Evolutionary conservation across 30 jellyfish, hydroid and myxozoan species (phyloP), one percentile per base, ranked within the genome.

Genomic region (Turritopsis rubra): DNA sequence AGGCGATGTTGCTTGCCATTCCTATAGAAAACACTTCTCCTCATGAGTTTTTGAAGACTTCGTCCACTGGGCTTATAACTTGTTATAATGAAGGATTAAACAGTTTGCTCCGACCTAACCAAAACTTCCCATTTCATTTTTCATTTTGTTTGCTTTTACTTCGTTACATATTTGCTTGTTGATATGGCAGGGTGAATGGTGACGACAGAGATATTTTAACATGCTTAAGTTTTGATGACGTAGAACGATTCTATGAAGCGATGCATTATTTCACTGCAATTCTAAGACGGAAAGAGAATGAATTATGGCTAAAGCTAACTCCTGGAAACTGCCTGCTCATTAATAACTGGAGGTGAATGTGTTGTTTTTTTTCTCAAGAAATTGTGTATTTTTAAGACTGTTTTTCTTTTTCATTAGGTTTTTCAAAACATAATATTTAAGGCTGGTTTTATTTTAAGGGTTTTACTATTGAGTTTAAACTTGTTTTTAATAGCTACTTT

Each of bases 281-380:
- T 21, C 66, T 89, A 8, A 83, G 87, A 22, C 73, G 75, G 21
- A 81, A 87, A 21, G 54, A 79, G 21, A 84, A 89, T 24, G 94
- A 89, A 71, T 70, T 83, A 18, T 30, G 71, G 21, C 82, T 90
- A 16, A 86, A 78, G 71, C 90, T 87, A 23, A 72, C 72, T 70
- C 97, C 97, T 1, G 97, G 97, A 75, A 86, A 92, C 66, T 86
- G 89, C 17, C 86, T 85, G 16, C 22, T 90, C 9, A 75, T 90
- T 29, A 89, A 90, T 70, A 90, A 90, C 71, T 90, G 97, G 97
- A 90, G 97, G 97, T 86, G 66, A 72, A 27, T 83, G 22, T 73
- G 30, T 29, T 8, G 20, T 18, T 1, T 1, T 21, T 1, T 21
- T 73, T 83, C 30, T 23, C 21, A 21, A 60, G 21, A 60, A 18